These are phyloP conservation scores for Sebastes matsubarae DNA, from an alignment of 2,797 vertebrate genomes.

Conservation along the genomic window DNA sequence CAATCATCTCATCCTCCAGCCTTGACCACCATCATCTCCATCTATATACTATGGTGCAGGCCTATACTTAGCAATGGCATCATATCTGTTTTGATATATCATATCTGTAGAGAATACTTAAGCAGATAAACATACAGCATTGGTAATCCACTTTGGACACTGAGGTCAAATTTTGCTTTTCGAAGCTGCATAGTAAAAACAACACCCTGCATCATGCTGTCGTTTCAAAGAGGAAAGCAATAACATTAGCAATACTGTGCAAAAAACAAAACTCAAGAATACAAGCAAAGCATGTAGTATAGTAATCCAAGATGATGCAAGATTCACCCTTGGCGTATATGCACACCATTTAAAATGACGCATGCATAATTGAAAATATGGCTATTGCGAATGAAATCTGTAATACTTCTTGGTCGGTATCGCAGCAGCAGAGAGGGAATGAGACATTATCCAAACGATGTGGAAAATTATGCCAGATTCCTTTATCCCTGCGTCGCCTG, in stretches of 20 bases:
- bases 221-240: background rate
- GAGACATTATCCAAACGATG: slow-evolving; percentile 18
- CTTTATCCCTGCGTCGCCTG: slow-evolving; percentile 55
- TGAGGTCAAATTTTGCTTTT: slow-evolving; percentile 33
- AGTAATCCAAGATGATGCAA: slow-evolving; percentile 54
- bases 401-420: slow-evolving; percentile 1
- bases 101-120: background rate
- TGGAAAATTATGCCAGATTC: slow-evolving; percentile 44
- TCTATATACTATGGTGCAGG: background rate
- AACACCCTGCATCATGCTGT: slow-evolving; percentile 9
- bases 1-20: slow-evolving; percentile 26
- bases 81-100: background rate
- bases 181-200: slow-evolving; percentile 4
- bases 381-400: background rate
- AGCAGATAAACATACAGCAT: background rate
- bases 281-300: slow-evolving; percentile 11
- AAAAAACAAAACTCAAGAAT: background rate
- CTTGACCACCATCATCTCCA: slow-evolving; percentile 29
- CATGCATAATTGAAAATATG: slow-evolving; percentile 49
- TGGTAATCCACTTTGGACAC: background rate
- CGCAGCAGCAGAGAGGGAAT: background rate
- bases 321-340: slow-evolving; percentile 37
- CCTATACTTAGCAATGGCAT: slow-evolving; percentile 7
- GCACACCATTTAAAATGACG: slow-evolving; percentile 57
- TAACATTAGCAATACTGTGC: background rate